Evolutionary conservation across 2,113 vertebrate genomes (phyloP).

Genomic region (Phalacrocorax brasilianus): DNA sequence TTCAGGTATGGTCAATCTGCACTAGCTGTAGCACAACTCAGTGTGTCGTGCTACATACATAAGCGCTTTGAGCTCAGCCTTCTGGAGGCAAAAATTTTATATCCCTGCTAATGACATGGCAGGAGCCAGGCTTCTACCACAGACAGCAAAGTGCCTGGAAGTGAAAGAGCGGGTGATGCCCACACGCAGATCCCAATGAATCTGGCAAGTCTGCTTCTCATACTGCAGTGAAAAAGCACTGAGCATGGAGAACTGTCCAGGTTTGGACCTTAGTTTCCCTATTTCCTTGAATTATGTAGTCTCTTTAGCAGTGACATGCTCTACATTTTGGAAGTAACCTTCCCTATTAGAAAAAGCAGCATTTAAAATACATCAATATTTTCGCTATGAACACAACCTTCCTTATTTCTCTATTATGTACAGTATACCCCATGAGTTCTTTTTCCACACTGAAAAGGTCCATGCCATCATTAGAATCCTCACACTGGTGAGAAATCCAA

Average conservation of each 20-base stretch:
- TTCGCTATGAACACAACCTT: background rate
- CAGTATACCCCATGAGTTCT: background rate
- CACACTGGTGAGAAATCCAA: background rate
- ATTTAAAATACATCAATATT: background rate
- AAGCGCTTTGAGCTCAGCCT: background rate
- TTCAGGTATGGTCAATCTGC: background rate
- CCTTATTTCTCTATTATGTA: background rate
- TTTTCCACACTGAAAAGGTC: background rate
- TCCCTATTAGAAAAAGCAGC: background rate
- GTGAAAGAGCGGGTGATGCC: background rate
- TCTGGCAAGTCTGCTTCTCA: background rate
- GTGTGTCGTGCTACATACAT: background rate
- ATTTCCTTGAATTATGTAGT: background rate
- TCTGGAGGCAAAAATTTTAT: background rate
- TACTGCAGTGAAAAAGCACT: background rate
- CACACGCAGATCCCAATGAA: background rate
- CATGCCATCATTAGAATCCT: background rate
- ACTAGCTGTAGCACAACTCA: background rate
- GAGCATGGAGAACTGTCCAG: background rate
- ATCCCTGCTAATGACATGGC: background rate
- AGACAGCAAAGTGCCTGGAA: background rate
- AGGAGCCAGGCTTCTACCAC: background rate
- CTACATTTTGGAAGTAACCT: background rate
- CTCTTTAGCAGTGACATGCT: background rate
- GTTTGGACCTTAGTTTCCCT: background rate